These are phyloP conservation scores for Botrylloides violaceus DNA, from an alignment of 23 tunicate genomes.

Conservation along the genomic window DNA sequence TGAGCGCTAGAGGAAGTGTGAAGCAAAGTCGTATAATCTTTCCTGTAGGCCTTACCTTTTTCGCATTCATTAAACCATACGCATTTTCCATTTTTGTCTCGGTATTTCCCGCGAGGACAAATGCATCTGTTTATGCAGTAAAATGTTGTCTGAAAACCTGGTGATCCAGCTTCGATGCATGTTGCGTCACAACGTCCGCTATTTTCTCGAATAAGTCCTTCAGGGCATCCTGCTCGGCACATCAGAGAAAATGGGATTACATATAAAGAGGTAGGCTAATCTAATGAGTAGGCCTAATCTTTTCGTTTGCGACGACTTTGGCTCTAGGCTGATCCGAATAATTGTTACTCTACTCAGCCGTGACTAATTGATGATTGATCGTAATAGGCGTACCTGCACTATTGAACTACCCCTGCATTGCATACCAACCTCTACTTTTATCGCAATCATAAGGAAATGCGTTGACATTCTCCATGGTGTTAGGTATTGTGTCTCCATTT, in stretches of 20 bases:
- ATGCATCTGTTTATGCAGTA: conserved; percentile 21
- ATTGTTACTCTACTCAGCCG: too few species aligned
- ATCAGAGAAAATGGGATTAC: too few species aligned
- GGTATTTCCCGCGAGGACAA: conserved; percentile 21
- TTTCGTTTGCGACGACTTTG: too few species aligned
- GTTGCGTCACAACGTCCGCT: conserved; percentile 11
- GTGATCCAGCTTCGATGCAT: not conserved
- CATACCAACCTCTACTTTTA: not conserved
- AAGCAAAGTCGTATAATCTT: too few species aligned
- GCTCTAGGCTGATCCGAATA: too few species aligned
- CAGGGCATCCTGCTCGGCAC: too few species aligned
- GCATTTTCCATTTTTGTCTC: conserved; percentile 13
- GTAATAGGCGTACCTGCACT: too few species aligned
- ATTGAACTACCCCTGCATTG: too few species aligned
- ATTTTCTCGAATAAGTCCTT: conserved; percentile 4
- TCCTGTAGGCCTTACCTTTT: not conserved
- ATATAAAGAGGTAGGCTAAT: too few species aligned
- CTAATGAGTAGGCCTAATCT: too few species aligned
- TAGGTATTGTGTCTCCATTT: not conserved
- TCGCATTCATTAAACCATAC: not conserved
- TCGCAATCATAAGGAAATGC: conserved; percentile 13
- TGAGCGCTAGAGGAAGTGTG: too few species aligned
- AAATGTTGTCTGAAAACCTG: not conserved
- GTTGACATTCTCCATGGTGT: not conserved
- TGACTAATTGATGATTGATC: too few species aligned